Evolutionary conservation across 2,113 vertebrate species (phyloP).

Genomic region (Sinocyclocheilus rhinocerous): DNA sequence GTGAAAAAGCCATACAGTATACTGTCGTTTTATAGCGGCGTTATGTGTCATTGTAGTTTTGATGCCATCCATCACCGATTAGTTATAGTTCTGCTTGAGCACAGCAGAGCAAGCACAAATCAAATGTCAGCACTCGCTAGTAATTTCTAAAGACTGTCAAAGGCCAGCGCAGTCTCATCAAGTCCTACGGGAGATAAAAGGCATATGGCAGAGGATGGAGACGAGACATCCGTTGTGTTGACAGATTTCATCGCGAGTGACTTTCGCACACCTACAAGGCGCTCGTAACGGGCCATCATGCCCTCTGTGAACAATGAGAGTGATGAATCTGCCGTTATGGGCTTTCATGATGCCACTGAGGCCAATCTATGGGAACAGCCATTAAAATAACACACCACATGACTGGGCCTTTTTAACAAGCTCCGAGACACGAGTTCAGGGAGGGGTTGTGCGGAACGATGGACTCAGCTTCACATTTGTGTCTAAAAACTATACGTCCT

Average conservation of each 20-base stretch:
- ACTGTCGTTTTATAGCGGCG: constrained; percentile 39
- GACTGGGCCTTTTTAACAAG: constrained; percentile 74
- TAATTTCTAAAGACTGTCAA: constrained; percentile 69
- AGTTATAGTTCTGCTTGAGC: constrained; percentile 44
- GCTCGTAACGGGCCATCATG: constrained; percentile 66
- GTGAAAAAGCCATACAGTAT: constrained; percentile 39
- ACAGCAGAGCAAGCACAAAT: constrained; percentile 42
- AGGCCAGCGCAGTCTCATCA: constrained; percentile 71
- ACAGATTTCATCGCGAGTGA: constrained; percentile 75
- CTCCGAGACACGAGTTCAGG: constrained; percentile 59
- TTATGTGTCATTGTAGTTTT: constrained; percentile 43
- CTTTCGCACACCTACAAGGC: constrained; percentile 74
- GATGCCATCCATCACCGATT: constrained; percentile 53
- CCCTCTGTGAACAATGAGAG: constrained; percentile 66
- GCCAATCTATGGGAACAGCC: constrained; percentile 71
- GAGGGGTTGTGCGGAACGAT: constrained; percentile 51
- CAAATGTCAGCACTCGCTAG: constrained; percentile 50
- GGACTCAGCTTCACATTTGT: constrained; percentile 61
- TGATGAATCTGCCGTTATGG: constrained; percentile 76
- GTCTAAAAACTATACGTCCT: constrained; percentile 57
- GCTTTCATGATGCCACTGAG: constrained; percentile 69
- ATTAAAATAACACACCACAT: constrained; percentile 76
- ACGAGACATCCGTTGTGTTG: constrained; percentile 56
- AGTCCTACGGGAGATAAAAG: constrained; percentile 69
- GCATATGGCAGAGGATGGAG: constrained; percentile 55